These are phyloP conservation scores for Lophius piscatorius DNA, from an alignment of 2,113 vertebrate species.

Conservation along the genomic window DNA sequence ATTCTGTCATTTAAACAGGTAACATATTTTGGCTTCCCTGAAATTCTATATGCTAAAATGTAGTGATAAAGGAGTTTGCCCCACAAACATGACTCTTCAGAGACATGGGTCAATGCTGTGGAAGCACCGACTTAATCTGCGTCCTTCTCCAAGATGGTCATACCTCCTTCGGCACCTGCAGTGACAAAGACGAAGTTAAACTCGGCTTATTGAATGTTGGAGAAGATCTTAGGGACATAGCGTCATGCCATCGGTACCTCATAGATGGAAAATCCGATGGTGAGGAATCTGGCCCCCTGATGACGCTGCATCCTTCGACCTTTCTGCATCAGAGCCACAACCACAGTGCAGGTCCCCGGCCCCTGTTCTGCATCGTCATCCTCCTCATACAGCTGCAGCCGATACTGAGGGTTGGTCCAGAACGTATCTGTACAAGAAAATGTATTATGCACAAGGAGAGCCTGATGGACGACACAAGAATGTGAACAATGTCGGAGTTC, in stretches of 20 bases:
- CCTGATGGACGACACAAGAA: background rate
- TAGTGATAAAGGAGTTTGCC: too few species aligned
- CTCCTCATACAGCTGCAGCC: slow-evolving; percentile 90
- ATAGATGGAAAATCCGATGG: slow-evolving; percentile 96
- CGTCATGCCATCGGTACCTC: slow-evolving; percentile 78
- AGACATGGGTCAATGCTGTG: too few species aligned
- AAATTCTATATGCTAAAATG: too few species aligned
- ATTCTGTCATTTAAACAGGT: too few species aligned
- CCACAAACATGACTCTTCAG: too few species aligned
- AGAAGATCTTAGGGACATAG: background rate
- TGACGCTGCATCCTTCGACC: slow-evolving; percentile 92
- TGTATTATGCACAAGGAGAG: too few species aligned
- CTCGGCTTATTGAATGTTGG: background rate
- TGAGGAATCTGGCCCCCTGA: slow-evolving; percentile 87
- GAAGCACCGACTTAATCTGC: slow-evolving; percentile 1
- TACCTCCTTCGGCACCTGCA: slow-evolving; percentile 92
- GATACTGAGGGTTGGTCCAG: slow-evolving; percentile 99
- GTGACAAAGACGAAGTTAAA: slow-evolving; percentile 25
- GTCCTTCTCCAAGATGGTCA: slow-evolving; percentile 19
- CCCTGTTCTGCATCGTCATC: slow-evolving; percentile 91
- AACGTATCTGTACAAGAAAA: slow-evolving; percentile 85
- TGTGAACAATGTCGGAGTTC: background rate
- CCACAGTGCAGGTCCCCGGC: slow-evolving; percentile 87
- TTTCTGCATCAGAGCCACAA: slow-evolving; percentile 98
- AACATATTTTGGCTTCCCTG: too few species aligned